Percentiles rank a stretch among this genome's conserved stretches.
phyloP scores from a whole-genome alignment of 2,888 invertebrate species.

The Drosophila austrosaltans region DNA sequence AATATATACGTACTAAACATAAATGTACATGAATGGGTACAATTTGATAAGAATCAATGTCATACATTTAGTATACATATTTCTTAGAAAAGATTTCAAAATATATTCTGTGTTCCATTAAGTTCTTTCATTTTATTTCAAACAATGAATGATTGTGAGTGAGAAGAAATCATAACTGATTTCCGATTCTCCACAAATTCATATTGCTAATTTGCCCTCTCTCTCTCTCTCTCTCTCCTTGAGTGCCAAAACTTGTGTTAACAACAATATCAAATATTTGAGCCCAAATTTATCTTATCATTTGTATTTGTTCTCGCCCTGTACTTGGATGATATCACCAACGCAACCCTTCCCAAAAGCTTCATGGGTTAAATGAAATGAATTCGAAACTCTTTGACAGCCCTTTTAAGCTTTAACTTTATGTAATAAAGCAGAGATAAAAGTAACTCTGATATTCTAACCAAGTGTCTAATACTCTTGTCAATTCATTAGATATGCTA shows the following conservation, averaged over 20 bases:
- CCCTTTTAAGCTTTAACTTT: neutral
- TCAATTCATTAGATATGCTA: no score
- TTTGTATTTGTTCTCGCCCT: conserved; percentile 53
- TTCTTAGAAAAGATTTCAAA: neutral
- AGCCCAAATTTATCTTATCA: conserved; percentile 75
- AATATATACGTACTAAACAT: neutral
- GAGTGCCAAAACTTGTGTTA: conserved; percentile 76
- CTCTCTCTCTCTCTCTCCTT: neutral
- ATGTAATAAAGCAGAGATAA: neutral
- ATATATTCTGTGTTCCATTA: neutral
- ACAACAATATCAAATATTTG: conserved; percentile 75
- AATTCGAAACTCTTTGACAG: neutral
- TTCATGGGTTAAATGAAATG: no score
- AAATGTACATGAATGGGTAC: neutral
- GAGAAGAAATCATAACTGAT: neutral
- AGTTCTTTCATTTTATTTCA: neutral
- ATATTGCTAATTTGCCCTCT: neutral
- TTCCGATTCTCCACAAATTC: neutral
- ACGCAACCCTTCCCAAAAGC: conserved; percentile 13
- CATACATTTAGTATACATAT: neutral
- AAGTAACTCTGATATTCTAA: neutral
- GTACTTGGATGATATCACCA: conserved; percentile 62
- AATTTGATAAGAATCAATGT: conserved; percentile 8
- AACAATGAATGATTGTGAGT: neutral
- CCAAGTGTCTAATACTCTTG: no score